Conservation (phyloP, 2,888 invertebrate genomes). For the Lasioglossum lativentre region DNA sequence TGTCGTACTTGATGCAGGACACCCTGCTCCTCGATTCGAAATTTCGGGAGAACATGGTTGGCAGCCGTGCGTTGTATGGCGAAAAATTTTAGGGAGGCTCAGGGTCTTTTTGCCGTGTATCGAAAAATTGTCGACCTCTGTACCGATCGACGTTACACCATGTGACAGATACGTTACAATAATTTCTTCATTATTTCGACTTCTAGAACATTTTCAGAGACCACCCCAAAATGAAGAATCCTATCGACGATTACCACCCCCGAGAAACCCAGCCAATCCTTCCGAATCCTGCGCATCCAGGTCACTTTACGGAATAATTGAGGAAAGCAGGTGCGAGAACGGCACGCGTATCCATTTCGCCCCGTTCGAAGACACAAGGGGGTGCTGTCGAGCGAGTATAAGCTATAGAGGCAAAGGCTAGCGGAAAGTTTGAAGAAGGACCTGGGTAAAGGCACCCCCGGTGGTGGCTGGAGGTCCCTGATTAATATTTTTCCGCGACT, state of each 20-base stretch:
- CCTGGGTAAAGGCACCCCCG: constrained; percentile 17
- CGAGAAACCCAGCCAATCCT: not conserved
- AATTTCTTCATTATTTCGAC: too few species aligned
- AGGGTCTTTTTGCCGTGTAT: not conserved
- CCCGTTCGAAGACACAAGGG: not conserved
- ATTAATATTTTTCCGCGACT: constrained; percentile 74
- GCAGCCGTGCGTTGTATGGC: not conserved
- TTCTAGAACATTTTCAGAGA: too few species aligned
- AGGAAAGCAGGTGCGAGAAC: not conserved
- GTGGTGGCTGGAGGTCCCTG: constrained; percentile 59
- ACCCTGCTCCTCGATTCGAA: constrained; percentile 31
- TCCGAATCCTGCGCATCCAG: not conserved
- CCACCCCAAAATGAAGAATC: too few species aligned
- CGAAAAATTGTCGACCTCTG: not conserved
- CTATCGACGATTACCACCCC: too few species aligned
- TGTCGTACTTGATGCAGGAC: constrained; percentile 50
- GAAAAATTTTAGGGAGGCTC: not conserved
- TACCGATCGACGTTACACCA: not conserved
- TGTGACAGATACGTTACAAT: too few species aligned
- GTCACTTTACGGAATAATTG: not conserved
- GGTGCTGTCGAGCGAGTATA: not conserved
- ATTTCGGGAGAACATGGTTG: constrained; percentile 10
- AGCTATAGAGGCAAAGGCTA: constrained; percentile 30
- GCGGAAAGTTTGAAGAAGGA: constrained; percentile 39
- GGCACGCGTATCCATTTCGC: not conserved